Conservation (phyloP, 2,888 invertebrate genomes). For the Timandra comae region DNA sequence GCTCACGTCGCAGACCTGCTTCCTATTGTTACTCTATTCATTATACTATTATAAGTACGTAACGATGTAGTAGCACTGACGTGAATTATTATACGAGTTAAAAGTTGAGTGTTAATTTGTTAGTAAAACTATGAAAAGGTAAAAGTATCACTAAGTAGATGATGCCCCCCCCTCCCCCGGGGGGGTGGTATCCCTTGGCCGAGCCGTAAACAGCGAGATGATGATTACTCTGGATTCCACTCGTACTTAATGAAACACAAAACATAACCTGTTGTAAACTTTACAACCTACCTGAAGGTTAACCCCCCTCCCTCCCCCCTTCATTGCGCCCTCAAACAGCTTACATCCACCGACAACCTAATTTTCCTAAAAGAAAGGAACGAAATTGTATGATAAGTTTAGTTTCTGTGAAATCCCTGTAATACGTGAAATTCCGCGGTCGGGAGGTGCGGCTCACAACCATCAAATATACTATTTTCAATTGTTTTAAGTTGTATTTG, state of each 20-base stretch:
- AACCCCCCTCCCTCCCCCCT: conserved; percentile 1
- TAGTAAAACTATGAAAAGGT: too few relatives aligned
- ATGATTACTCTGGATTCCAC: conserved; percentile 13
- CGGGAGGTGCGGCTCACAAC: background rate
- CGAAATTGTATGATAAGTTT: conserved; percentile 9
- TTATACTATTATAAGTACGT: too few relatives aligned
- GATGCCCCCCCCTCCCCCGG: too few relatives aligned
- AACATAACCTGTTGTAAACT: conserved; percentile 16
- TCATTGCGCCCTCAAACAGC: too few relatives aligned
- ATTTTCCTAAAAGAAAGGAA: conserved; percentile 12
- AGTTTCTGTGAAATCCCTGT: background rate
- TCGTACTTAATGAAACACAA: conserved; percentile 19
- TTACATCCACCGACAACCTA: too few relatives aligned
- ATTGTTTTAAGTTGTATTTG: too few relatives aligned
- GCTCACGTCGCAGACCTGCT: too few relatives aligned
- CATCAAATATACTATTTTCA: background rate
- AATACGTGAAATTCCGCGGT: background rate
- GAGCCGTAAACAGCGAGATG: conserved; percentile 10
- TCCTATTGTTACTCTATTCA: too few relatives aligned
- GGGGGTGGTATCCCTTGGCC: background rate
- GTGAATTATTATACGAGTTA: too few relatives aligned
- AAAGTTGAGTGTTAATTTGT: too few relatives aligned
- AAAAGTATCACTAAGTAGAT: too few relatives aligned
- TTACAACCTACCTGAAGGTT: conserved; percentile 22
- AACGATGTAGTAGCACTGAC: too few relatives aligned